Evolutionary conservation across 1,140 invertebrate genomes (phyloP), one percentile per base, ranked within the genome.

Genomic region (Cherax quadricarinatus): DNA sequence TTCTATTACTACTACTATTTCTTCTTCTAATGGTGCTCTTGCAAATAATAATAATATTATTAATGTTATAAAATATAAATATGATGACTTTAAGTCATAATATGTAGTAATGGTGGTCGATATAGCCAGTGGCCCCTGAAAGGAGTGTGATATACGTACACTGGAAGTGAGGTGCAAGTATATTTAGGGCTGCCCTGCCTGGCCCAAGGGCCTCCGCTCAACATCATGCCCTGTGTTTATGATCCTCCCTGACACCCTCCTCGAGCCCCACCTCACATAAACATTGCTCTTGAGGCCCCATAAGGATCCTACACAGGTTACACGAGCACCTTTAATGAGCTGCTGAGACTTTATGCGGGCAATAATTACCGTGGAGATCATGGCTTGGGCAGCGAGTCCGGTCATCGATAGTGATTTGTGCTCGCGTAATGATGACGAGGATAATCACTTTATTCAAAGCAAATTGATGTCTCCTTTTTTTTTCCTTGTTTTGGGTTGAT

Each of bases 241-340:
- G 70, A 75, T 5, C n/a, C 24, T 16, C 7, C 7, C n/a, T 30
- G 70, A 75, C 70, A 30, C 70, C 14, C 53, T 57, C 53, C 70
- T 7, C 21, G 70, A 24, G 70, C 24, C n/a, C 12, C 70, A 75
- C 7, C 70, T 16, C n/a, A 30, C 70, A 30, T 75, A 75, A 75
- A 75, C 9, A 75, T 7, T 30, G 12, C 16, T 30, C 9, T 1
- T 3, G 24, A 30, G 70, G 70, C 24, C 9, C 70, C 70, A 75
- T 75, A 75, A 75, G 70, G n/a, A n/a, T 75, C 30, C 30, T 6
- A 30, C 70, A 7, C 70, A 12, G 70, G 70, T 30, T 75, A 75
- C 70, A 6, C 30, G 70, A 75, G 24, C 70, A 30, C 70, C 70
- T 75, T 75, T 75, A 75, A 75, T 75, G 70, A 75, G 70, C n/a